Conservation (phyloP, 1,140 invertebrate species). For the Chironomus striatipennis region DNA sequence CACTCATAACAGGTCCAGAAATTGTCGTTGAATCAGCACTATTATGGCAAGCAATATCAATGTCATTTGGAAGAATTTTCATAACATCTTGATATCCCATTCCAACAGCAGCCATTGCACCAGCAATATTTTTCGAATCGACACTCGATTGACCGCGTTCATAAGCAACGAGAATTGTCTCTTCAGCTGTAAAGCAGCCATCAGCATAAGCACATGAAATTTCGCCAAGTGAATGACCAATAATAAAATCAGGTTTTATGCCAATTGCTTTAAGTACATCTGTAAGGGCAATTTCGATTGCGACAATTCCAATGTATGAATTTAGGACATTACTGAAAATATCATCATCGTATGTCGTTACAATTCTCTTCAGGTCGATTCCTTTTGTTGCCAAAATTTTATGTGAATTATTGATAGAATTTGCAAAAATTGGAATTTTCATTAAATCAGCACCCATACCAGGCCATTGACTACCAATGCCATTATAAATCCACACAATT, state of each 20-base stretch:
- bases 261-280: not conserved
- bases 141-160: too few species aligned
- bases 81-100: constrained; percentile 80
- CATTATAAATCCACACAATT: constrained; percentile 57
- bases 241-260: constrained; percentile 34
- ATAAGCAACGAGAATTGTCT: constrained; percentile 48
- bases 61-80: constrained; percentile 59
- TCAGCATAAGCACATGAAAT: constrained; percentile 59
- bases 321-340: constrained; percentile 42
- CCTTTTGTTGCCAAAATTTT: constrained; percentile 40
- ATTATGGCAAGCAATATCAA: constrained; percentile 90
- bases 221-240: constrained; percentile 58
- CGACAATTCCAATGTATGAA: constrained; percentile 54
- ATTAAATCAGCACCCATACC: constrained; percentile 55
- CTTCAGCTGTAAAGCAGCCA: constrained; percentile 56
- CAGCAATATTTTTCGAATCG: too few species aligned
- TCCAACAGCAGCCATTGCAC: constrained; percentile 53
- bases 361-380: not conserved
- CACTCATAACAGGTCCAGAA: constrained; percentile 68
- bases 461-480: constrained; percentile 63
- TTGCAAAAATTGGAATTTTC: constrained; percentile 55
- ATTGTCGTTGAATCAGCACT: constrained; percentile 84
- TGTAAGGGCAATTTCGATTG: constrained; percentile 34
- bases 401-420: constrained; percentile 49
- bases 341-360: constrained; percentile 50